Conservation (phyloP, 2,888 invertebrate genomes). For the Leptopterna dolabrata region DNA sequence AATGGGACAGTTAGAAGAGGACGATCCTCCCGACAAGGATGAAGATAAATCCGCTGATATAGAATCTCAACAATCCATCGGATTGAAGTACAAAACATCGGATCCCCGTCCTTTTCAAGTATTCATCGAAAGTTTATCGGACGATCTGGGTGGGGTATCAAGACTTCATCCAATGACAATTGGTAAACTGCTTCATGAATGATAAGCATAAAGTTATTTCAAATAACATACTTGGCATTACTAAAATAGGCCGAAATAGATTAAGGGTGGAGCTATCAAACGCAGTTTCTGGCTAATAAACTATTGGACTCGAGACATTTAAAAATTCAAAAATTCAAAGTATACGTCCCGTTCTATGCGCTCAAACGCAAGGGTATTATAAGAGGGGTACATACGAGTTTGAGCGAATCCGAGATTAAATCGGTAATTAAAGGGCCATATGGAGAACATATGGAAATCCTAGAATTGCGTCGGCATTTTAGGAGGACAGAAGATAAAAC, state of each 20-base stretch:
- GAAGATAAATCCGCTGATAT: too few relatives aligned
- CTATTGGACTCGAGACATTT: not conserved
- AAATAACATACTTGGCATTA: not conserved
- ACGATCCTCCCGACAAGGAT: too few relatives aligned
- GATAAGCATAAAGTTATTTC: not conserved
- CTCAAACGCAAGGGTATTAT: not conserved
- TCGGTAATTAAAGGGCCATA: not conserved
- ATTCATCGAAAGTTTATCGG: not conserved
- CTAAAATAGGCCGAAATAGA: not conserved
- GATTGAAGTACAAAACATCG: too few relatives aligned
- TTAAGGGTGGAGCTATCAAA: not conserved
- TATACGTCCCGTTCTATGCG: not conserved
- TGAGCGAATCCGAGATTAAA: not conserved
- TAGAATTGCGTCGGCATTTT: not conserved
- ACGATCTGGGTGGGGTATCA: not conserved
- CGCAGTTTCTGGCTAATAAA: not conserved
- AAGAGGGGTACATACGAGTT: not conserved
- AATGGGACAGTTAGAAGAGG: too few relatives aligned
- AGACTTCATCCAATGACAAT: not conserved
- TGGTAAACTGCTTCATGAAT: not conserved
- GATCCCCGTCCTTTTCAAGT: too few relatives aligned
- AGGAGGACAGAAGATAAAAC: not conserved
- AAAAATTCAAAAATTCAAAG: not conserved
- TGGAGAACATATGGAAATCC: not conserved
- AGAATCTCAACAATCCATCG: too few relatives aligned